Base-by-base conservation (phyloP, 1,140 invertebrate genomes). In the Drosophila mauritiana region DNA sequence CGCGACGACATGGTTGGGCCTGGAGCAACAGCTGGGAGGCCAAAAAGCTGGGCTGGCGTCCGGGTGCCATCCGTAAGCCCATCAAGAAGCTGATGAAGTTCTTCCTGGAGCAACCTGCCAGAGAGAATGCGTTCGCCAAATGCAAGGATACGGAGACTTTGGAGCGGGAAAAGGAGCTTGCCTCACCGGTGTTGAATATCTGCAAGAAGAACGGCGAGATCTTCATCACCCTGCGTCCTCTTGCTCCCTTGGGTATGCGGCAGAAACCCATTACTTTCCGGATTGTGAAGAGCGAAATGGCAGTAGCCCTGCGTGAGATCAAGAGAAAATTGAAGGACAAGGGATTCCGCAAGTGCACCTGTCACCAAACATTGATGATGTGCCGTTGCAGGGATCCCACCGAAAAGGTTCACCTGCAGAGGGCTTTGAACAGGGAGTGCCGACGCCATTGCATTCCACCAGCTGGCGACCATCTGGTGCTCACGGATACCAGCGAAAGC, bases 401-500 rank as follows among this genome's bases (percentile, higher is more conserved):
- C 13, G 82, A 91, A 3, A 92, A 92, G 61, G 39, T 31, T 1
- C 36, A 70, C 0, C 65, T 92, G 0, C 53, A 59, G 10, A 39
- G 42, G 15, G 80, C 83, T 1, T 20, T 91, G 25, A 58, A 75
- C 6, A 80, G 74, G 48, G 79, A 91, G 53, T 91, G 88, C 49
- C 17, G 31, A 3, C 70, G 73, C 4, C 76, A 78, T 0, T 25
- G 67, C 4, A 78, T 92, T 25, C 34, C 56, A 0, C 51, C 49
- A 8, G 78, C 75, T 17, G 56, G 53, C 1, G 59, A 83, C 3
- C 64, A 76, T 0, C 43, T 92, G 12, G 46, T 84, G 3, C 61
- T 92, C 0, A 90, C 78, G 0, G 91, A 92, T 5, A 90, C 90
- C 37, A 91, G 76, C n/a, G 91, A 92, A 2, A 86, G 80, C 27